Evolutionary conservation across 2,113 vertebrate genomes (phyloP), one percentile per base, ranked within the genome.

Genomic region (Catharus fuscescens): DNA sequence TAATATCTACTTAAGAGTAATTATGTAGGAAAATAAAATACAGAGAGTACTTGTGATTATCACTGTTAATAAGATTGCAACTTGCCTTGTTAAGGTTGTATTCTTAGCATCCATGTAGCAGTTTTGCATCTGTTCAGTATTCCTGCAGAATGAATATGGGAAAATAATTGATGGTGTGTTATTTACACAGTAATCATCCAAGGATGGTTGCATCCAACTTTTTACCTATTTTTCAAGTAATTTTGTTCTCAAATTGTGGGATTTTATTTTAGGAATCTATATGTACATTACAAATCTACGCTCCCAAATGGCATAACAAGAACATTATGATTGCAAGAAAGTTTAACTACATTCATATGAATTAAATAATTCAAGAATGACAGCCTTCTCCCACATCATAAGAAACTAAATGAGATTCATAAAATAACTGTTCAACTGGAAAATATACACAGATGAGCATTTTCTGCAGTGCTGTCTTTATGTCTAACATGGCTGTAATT

Each of bases 341-440:
- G 45, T 70, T 53, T 47, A 71, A 53, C 25, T 53, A 16, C 8
- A 38, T 82, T 88, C 18, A 34, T 50, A 60, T 21, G 18, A 47
- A 64, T 71, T 10, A 66, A 73, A 67, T 62, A 66, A 71, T 60
- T 85, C 18, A 59, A 21, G 38, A 73, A 62, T 52, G 65, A n/a
- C 18, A 78, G 18, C 11, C 86, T 93, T 86, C 85, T 78, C 47
- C 32, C 8, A 44, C 23, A 42, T 70, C 38, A 53, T 40, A 52
- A 69, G 74, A 88, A 92, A 86, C 7, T n/a, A 88, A 92, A 87
- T 52, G 23, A 2, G 47, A 93, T 82, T 95, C 65, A 95, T 82
- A 95, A 96, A 96, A 94, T 48, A 77, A 84, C 4, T 16, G 9
- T 34, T 31, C 87, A 82, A 12, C 3, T 78, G 26, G 57, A 89